Percentiles rank a stretch among this genome's conserved stretches.
Evolutionary conservation across 1,140 invertebrate species (phyloP).

Genomic region (Physella acuta): DNA sequence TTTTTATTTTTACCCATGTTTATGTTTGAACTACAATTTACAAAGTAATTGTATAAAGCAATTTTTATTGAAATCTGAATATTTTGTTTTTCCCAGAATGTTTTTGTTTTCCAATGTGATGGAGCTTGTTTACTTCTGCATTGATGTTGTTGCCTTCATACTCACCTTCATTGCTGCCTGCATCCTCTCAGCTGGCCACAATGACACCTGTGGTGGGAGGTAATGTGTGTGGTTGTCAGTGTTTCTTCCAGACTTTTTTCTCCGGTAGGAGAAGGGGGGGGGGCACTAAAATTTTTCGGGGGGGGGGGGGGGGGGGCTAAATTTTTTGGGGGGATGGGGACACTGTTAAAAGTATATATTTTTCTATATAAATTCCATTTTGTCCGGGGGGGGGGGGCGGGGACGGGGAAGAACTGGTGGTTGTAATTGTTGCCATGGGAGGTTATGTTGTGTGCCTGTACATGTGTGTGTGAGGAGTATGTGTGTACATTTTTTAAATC

Average conservation of each 20-base stretch:
- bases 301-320: no score
- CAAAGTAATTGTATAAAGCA: neutral
- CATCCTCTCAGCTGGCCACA: slow-evolving; percentile 29
- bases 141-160: slow-evolving; percentile 22
- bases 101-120: slow-evolving; percentile 26
- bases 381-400: no score
- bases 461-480: no score
- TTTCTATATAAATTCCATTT: no score
- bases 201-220: slow-evolving; percentile 9
- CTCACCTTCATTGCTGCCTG: slow-evolving; percentile 31
- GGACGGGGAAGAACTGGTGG: no score
- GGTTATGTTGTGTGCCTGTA: no score
- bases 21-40: neutral
- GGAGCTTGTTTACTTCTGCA: slow-evolving; percentile 25
- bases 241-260: no score
- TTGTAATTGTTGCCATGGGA: neutral
- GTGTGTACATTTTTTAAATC: no score
- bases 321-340: no score
- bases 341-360: no score
- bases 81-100: slow-evolving; percentile 22
- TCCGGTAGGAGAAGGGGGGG: no score
- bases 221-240: neutral
- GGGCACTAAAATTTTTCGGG: no score
- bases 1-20: neutral
- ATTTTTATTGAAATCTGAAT: neutral